Evolutionary conservation across 64 coral and sea anemone species (phyloP).

Genomic region (Montipora foliosa): DNA sequence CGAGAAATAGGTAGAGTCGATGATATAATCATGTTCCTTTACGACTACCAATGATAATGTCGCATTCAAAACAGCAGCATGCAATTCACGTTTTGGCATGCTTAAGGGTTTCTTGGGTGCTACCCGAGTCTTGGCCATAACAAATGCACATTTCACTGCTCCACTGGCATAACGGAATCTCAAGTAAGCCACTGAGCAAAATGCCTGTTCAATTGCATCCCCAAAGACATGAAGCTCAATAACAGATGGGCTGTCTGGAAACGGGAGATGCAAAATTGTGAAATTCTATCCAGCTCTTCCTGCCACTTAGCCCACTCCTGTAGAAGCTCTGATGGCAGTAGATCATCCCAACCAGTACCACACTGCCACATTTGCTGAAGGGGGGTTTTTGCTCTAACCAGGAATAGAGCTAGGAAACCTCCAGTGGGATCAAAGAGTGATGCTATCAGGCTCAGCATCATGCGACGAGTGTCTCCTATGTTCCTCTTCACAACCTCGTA

Average conservation of each 20-base stretch:
- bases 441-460: constrained; percentile 3
- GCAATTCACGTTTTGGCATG: constrained; percentile 15
- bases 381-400: constrained; percentile 11
- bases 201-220: constrained; percentile 28
- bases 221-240: constrained; percentile 40
- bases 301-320: background rate
- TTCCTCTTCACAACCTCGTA: background rate
- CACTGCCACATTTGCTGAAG: constrained; percentile 20
- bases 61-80: constrained; percentile 1
- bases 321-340: constrained; percentile 17
- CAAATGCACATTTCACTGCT: constrained; percentile 3
- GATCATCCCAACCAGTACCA: constrained; percentile 7
- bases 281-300: background rate
- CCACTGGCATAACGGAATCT: background rate
- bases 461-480: no score
- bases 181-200: constrained; percentile 32
- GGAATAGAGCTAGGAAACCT: constrained; percentile 34
- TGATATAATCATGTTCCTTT: constrained; percentile 40
- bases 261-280: background rate
- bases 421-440: constrained; percentile 46
- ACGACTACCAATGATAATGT: background rate
- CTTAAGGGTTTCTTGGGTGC: constrained; percentile 27
- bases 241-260: background rate
- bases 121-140: constrained; percentile 33
- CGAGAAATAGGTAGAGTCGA: background rate